phyloP scores from a whole-genome alignment of 2,113 vertebrate genomes.

The Promerops cafer region DNA sequence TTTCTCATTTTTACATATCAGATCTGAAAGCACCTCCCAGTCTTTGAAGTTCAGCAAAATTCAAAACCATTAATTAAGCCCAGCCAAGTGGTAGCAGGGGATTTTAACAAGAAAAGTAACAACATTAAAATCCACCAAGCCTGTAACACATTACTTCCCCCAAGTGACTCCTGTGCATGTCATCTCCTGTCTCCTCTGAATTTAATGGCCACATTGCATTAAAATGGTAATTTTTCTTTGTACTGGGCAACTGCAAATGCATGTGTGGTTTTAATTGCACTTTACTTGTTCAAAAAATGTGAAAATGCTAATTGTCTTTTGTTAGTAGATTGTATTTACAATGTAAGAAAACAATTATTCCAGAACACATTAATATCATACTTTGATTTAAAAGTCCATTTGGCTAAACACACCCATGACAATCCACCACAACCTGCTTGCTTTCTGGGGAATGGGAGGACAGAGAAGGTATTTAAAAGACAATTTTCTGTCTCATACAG shows the following conservation, averaged over 20 bases:
- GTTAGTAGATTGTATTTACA: neutral
- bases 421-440: neutral
- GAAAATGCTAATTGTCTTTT: neutral
- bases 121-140: neutral
- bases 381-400: neutral
- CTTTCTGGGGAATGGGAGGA: neutral
- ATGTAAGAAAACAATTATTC: neutral
- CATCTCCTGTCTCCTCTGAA: neutral
- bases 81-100: neutral
- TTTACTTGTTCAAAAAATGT: neutral
- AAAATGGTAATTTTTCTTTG: neutral
- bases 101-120: conserved; percentile 10
- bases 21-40: conserved; percentile 41
- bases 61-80: conserved; percentile 21
- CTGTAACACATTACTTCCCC: neutral
- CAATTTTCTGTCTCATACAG: neutral
- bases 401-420: neutral
- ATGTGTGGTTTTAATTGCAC: neutral
- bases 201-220: neutral
- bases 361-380: neutral
- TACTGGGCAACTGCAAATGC: neutral
- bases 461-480: neutral
- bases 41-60: conserved; percentile 47
- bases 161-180: neutral
- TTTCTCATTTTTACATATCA: conserved; percentile 59